A percentile compares a stretch with the other conserved stretches of the same genome.
phyloP scores from a whole-genome alignment of 2,797 vertebrate species.

The Chelonia mydas region DNA sequence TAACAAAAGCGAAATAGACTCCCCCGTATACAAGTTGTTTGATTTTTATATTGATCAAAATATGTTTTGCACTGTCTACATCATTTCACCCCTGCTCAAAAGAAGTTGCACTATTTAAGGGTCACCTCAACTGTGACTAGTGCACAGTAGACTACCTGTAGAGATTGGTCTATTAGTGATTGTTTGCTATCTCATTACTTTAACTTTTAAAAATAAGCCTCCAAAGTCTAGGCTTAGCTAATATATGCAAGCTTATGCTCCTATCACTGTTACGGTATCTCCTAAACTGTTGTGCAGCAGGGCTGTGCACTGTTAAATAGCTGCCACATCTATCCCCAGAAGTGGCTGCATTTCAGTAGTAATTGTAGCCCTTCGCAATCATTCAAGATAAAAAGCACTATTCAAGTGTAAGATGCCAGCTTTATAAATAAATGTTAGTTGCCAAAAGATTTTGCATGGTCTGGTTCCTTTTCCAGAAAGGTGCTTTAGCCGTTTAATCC shows the following conservation, averaged over 20 bases:
- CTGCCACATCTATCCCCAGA: not conserved
- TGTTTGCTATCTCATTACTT: not conserved
- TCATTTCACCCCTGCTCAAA: not conserved
- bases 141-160: not conserved
- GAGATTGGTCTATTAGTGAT: not conserved
- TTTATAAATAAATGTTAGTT: not conserved
- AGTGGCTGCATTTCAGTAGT: not conserved
- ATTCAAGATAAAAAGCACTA: not conserved
- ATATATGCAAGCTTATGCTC: not conserved
- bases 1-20: conserved; percentile 40
- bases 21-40: conserved; percentile 25
- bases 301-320: not conserved
- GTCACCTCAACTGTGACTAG: not conserved
- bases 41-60: not conserved
- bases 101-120: not conserved
- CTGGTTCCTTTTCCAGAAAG: conserved; percentile 2
- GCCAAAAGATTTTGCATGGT: not conserved
- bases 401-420: not conserved
- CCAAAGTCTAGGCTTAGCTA: not conserved
- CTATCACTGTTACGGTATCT: accelerated
- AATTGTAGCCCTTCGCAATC: not conserved
- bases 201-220: not conserved
- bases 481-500: conserved; percentile 34
- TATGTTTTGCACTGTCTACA: not conserved
- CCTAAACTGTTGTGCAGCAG: not conserved